Evolutionary conservation across 2,797 vertebrate species (phyloP), one percentile per base, ranked within the genome.

Genomic region (Moxostoma hubbsi): DNA sequence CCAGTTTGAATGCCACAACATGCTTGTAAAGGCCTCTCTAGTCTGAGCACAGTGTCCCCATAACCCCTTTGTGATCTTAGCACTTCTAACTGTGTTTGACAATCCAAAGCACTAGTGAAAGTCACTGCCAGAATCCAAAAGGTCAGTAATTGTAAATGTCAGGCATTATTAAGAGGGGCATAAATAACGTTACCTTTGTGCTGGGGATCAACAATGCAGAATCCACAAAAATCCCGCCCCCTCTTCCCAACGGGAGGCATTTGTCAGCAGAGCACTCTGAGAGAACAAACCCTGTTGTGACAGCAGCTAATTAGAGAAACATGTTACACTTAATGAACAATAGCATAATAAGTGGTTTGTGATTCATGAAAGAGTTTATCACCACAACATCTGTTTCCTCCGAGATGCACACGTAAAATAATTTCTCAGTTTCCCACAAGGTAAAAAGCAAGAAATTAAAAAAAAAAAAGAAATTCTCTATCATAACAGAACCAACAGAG

Each of bases 101-200:
- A 93, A 89, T 93, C 90, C 91, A 90, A 92, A 92, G 93, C 85
- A 87, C 86, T 89, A 91, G 91, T 91, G 91, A 92, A 91, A 90
- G 87, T 89, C 88, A 84, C 85, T 79, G 85, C 90, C 91, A 90
- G 92, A 93, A 92, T 90, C 88, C 88, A 93, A 93, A 92, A 89
- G 88, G 88, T 87, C 82, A 58, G 91, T 93, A 93, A 94, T 93
- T 94, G 92, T 93, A 93, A 93, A 94, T 91, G 93, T 94, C 93
- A 94, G 90, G 89, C 87, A 81, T 88, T 91, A 93, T 95, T 94
- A 94, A 90, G 88, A 86, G 85, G 88, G 86, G 90, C 91, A 93
- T 90, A 92, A 93, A 92, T 92, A 91, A 88, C 83, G 89, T 88
- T 81, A 88, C 86, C 86, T 90, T 89, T 81, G 81, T 83, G 85